Percentiles rank a stretch among this genome's conserved stretches.
These are phyloP conservation scores for Mesorhabditis sp. DNA, from an alignment of 2,888 invertebrate genomes.

Conservation along the genomic window DNA sequence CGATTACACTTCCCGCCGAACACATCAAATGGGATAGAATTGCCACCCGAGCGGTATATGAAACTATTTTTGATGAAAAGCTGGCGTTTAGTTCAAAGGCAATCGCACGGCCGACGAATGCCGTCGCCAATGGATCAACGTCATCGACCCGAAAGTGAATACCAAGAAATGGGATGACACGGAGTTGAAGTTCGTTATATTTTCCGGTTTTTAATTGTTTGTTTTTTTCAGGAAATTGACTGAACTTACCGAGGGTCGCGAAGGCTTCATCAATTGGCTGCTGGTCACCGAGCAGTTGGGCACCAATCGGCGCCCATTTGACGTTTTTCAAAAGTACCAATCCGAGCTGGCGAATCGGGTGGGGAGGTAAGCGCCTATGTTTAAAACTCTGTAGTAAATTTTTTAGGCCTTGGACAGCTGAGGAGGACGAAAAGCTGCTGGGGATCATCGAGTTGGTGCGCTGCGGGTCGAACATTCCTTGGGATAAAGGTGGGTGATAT, in stretches of 20 bases:
- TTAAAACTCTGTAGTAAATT: neutral
- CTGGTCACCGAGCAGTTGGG: constrained; percentile 36
- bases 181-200: no score
- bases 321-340: constrained; percentile 60
- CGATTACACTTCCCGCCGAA: neutral
- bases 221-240: neutral
- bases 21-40: neutral
- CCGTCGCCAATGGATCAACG: neutral
- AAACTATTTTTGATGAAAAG: neutral
- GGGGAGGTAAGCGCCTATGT: constrained; percentile 12
- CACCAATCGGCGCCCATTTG: constrained; percentile 60
- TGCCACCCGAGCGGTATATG: neutral
- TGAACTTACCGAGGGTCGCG: neutral
- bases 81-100: constrained; percentile 1
- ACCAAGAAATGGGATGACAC: neutral
- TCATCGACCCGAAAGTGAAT: neutral
- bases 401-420: constrained; percentile 66
- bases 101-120: neutral
- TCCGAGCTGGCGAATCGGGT: constrained; percentile 37
- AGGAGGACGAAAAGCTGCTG: constrained; percentile 71
- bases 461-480: constrained; percentile 71
- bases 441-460: constrained; percentile 68
- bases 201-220: no score
- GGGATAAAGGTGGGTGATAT: constrained; percentile 65
- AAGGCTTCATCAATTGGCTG: constrained; percentile 36